These are phyloP conservation scores for Ophion ventricosus DNA, from an alignment of 2,888 invertebrate genomes.

Conservation along the genomic window DNA sequence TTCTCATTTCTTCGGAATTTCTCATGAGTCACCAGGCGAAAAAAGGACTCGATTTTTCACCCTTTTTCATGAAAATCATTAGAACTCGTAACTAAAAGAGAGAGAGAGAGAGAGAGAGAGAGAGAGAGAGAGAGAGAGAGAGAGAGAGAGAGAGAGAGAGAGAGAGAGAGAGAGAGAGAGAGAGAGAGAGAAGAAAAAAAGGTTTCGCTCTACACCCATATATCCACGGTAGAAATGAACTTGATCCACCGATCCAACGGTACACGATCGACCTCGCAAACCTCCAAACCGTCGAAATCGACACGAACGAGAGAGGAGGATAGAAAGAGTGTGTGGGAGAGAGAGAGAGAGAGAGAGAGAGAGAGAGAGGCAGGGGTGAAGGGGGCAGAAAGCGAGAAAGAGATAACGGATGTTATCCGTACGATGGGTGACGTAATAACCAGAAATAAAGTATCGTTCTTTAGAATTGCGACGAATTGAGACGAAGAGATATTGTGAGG, in stretches of 20 bases:
- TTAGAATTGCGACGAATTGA: constrained; percentile 51
- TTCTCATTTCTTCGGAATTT: too few species aligned
- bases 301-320: not conserved
- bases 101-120: not conserved
- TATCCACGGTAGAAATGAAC: not conserved
- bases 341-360: too few species aligned
- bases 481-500: constrained; percentile 40
- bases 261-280: not conserved
- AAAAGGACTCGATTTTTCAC: not conserved
- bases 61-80: not conserved
- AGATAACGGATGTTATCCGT: constrained; percentile 45
- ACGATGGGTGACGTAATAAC: constrained; percentile 50
- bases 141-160: not conserved
- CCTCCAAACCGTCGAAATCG: not conserved
- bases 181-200: not conserved
- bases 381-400: not conserved
- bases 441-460: constrained; percentile 52
- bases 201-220: not conserved
- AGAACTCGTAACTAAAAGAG: not conserved
- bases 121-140: not conserved
- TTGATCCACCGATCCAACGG: not conserved
- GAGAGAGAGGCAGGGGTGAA: too few species aligned
- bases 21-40: not conserved
- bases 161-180: not conserved
- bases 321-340: not conserved